Conservation (phyloP, 2,113 vertebrate species). For the Pomatorhinus ruficollis region DNA sequence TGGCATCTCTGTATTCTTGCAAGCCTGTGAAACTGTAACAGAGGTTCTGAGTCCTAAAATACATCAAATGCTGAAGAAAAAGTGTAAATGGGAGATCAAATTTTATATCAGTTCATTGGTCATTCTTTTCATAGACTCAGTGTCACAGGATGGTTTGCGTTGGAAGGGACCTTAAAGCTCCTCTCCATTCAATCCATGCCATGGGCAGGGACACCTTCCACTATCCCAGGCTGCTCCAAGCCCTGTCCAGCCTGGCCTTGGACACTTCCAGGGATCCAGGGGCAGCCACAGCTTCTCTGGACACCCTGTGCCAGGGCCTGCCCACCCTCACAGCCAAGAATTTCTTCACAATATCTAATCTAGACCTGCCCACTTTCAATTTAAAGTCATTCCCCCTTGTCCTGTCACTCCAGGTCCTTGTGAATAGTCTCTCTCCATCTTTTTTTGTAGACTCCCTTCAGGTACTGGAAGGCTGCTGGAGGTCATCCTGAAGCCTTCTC, state of each 20-base stretch:
- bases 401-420: background rate
- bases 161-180: background rate
- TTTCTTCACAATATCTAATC: background rate
- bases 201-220: background rate
- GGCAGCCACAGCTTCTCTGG: background rate
- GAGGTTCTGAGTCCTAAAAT: background rate
- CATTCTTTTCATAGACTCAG: background rate
- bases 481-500: background rate
- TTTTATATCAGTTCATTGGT: background rate
- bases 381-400: background rate
- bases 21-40: background rate
- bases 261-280: background rate
- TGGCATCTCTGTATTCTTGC: background rate
- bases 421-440: background rate
- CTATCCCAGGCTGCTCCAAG: fast-evolving
- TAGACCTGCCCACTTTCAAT: background rate
- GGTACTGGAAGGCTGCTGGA: background rate
- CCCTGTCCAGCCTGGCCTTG: fast-evolving
- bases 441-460: background rate
- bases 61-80: background rate
- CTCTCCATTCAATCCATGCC: background rate
- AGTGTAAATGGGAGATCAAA: background rate
- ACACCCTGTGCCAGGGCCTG: background rate
- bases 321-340: background rate
- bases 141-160: background rate